Evolutionary conservation across 2,888 invertebrate species (phyloP).

Genomic region (Subacronicta megacephala): DNA sequence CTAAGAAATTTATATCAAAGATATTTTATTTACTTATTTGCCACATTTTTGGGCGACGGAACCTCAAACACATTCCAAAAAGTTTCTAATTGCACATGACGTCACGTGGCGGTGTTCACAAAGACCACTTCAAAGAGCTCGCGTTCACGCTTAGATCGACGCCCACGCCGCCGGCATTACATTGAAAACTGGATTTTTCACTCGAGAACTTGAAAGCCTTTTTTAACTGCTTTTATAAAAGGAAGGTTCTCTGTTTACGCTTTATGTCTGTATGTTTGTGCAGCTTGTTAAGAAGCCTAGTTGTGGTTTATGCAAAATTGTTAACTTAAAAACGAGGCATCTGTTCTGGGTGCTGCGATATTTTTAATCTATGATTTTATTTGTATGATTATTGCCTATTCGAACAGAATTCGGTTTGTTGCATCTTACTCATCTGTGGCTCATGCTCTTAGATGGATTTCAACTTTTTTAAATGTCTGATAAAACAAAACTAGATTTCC

Average conservation of each 20-base stretch:
- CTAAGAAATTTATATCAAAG: too few relatives aligned
- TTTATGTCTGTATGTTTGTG: not conserved
- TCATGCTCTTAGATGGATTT: too few relatives aligned
- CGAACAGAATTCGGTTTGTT: too few relatives aligned
- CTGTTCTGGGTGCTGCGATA: too few relatives aligned
- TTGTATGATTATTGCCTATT: too few relatives aligned
- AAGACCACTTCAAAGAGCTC: conserved; percentile 22
- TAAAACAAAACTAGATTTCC: too few relatives aligned
- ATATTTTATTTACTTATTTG: too few relatives aligned
- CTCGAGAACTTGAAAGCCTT: conserved; percentile 22
- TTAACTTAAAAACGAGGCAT: too few relatives aligned
- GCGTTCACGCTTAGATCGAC: conserved; percentile 26
- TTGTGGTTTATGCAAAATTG: too few relatives aligned
- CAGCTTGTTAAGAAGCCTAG: not conserved
- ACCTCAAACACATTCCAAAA: conserved; percentile 6
- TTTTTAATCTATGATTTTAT: too few relatives aligned
- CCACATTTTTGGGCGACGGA: not conserved
- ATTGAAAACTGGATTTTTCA: conserved; percentile 32
- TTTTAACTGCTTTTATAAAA: conserved; percentile 10
- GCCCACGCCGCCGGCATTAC: conserved; percentile 7
- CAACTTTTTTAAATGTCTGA: too few relatives aligned
- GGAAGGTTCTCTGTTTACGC: not conserved
- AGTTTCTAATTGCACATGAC: conserved; percentile 11
- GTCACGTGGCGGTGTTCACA: conserved; percentile 10
- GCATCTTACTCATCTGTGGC: too few relatives aligned